phyloP scores from a whole-genome alignment of 2,113 vertebrate genomes.

The Alligator sinensis region DNA sequence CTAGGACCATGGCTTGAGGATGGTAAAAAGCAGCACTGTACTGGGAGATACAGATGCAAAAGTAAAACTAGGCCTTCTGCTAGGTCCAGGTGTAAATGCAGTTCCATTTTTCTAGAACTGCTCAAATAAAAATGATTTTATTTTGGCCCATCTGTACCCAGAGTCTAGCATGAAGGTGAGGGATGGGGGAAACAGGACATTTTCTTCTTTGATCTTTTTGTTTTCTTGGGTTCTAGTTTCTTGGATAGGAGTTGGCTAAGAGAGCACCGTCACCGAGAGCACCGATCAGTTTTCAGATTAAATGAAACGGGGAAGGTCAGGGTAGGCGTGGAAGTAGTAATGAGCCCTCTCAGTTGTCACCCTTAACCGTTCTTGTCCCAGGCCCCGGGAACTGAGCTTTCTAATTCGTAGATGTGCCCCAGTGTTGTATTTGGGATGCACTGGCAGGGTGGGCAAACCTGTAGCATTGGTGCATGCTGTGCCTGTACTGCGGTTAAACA shows the following conservation, averaged over 20 bases:
- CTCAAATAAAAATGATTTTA: neutral
- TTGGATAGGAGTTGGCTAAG: neutral
- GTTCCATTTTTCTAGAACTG: neutral
- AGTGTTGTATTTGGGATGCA: neutral
- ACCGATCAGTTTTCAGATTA: neutral
- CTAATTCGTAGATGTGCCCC: too few relatives aligned
- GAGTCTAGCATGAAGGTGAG: neutral
- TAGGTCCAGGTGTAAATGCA: neutral
- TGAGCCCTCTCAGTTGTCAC: neutral
- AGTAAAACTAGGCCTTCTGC: neutral
- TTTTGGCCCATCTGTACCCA: neutral
- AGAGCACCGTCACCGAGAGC: neutral
- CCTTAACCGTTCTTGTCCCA: neutral
- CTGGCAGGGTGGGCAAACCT: neutral
- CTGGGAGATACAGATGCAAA: neutral
- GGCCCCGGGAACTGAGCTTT: neutral
- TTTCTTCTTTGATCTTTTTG: neutral
- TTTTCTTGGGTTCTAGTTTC: neutral
- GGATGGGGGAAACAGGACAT: neutral
- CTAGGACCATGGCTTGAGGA: neutral
- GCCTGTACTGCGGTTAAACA: neutral
- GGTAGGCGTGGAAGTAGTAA: accelerated
- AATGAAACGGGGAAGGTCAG: neutral
- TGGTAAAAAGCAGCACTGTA: neutral
- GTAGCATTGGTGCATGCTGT: accelerated